These are phyloP conservation scores for Callorhinus ursinus DNA, from an alignment of 2,113 vertebrate genomes.

Conservation along the genomic window DNA sequence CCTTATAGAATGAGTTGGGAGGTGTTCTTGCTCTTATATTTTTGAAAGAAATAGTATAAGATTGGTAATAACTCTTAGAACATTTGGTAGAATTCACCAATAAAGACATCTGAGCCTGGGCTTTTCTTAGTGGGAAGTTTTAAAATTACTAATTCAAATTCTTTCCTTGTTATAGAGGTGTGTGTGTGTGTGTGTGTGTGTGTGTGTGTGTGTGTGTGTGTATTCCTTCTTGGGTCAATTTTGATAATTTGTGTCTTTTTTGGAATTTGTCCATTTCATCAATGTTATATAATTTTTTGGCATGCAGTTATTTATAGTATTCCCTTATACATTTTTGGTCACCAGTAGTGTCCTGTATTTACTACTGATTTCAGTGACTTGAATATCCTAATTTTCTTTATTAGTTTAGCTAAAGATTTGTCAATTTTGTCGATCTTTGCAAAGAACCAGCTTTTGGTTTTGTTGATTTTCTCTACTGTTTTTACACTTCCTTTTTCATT, in stretches of 20 bases:
- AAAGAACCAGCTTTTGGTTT: conserved; percentile 18
- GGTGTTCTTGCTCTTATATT: background rate
- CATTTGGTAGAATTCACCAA: conserved; percentile 10
- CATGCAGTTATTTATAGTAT: background rate
- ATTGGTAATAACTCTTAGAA: background rate
- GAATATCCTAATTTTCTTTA: background rate
- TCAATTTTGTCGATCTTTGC: background rate
- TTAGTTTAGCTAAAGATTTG: background rate
- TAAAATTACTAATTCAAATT: background rate
- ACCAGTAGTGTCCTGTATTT: background rate
- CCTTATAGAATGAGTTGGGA: background rate
- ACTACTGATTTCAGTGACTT: background rate
- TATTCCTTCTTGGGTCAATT: background rate
- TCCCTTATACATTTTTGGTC: background rate
- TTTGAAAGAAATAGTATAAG: background rate
- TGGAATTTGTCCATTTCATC: background rate
- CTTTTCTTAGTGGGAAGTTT: background rate
- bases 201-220: background rate
- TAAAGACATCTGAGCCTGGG: background rate
- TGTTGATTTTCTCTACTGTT: background rate
- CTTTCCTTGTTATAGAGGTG: background rate
- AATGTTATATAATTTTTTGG: background rate
- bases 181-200: background rate
- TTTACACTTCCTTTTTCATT: background rate
- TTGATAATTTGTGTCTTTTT: background rate